phyloP scores from a whole-genome alignment of 1,140 invertebrate species.

The Euwallacea fornicatus region DNA sequence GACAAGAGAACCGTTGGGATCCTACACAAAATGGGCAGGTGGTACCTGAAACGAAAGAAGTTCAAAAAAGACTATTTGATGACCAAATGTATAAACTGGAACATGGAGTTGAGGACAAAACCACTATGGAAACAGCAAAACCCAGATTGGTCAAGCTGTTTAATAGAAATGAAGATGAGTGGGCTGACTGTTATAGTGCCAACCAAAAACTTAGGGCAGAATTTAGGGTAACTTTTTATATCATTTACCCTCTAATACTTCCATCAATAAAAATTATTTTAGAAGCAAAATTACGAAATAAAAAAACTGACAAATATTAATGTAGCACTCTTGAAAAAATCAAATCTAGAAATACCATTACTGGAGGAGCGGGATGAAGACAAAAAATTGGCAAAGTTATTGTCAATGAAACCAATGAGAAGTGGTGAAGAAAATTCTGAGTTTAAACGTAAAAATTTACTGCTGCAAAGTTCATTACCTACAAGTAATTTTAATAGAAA shows the following conservation, averaged over 20 bases:
- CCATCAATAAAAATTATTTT: slow-evolving; percentile 46
- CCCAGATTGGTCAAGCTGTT: slow-evolving; percentile 74
- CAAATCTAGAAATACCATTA: slow-evolving; percentile 75
- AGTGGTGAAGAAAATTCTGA: slow-evolving; percentile 59
- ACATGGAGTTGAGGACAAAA: slow-evolving; percentile 82
- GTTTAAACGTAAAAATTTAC: slow-evolving; percentile 57
- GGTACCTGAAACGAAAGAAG: slow-evolving; percentile 86
- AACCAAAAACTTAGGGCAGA: slow-evolving; percentile 79
- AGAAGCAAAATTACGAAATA: slow-evolving; percentile 76
- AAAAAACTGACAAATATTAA: slow-evolving; percentile 70
- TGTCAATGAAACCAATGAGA: slow-evolving; percentile 64
- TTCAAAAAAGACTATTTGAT: slow-evolving; percentile 82
- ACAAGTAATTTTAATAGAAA: slow-evolving; percentile 59
- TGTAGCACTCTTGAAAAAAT: slow-evolving; percentile 72
- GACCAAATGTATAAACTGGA: slow-evolving; percentile 97
- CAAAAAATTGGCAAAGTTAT: slow-evolving; percentile 72
- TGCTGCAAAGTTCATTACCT: slow-evolving; percentile 55
- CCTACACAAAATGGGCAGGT: slow-evolving; percentile 94
- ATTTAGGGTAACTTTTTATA: slow-evolving; percentile 72
- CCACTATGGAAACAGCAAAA: slow-evolving; percentile 68
- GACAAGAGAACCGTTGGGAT: slow-evolving; percentile 98
- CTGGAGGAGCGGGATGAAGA: slow-evolving; percentile 81
- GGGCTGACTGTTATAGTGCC: slow-evolving; percentile 88
- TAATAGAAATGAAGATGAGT: slow-evolving; percentile 73
- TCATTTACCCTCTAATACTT: slow-evolving; percentile 28